A percentile compares a stretch with the other conserved stretches of the same genome.
These are phyloP conservation scores for Halcyon leucocephala DNA, from an alignment of 2,797 vertebrate species.

Conservation along the genomic window DNA sequence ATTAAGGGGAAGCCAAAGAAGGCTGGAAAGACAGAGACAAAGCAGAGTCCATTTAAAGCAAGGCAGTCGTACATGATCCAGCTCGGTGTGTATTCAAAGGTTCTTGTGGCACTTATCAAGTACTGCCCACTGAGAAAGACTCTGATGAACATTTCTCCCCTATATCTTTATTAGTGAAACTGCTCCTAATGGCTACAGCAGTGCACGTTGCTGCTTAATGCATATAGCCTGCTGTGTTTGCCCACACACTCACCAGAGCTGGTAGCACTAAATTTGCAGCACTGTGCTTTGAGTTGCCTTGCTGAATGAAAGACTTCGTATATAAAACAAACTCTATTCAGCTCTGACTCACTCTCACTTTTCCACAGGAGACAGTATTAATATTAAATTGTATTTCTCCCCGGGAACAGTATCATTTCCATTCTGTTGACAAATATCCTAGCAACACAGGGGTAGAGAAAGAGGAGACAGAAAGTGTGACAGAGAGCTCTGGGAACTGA, in stretches of 20 bases:
- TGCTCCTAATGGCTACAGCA: neutral
- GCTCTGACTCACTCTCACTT: constrained; percentile 37
- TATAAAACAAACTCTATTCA: constrained; percentile 36
- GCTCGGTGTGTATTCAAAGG: neutral
- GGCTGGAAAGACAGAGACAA: neutral
- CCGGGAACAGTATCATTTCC: neutral
- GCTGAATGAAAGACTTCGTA: constrained; percentile 9
- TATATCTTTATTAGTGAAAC: neutral
- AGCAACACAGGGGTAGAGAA: constrained; percentile 22
- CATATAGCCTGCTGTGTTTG: constrained; percentile 10
- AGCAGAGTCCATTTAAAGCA: neutral
- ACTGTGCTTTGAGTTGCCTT: neutral
- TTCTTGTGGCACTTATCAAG: neutral
- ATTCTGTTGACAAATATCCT: constrained; percentile 71
- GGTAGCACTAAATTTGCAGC: constrained; percentile 32
- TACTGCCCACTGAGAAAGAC: neutral
- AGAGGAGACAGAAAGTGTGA: neutral
- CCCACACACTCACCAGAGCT: neutral
- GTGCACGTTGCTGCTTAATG: neutral
- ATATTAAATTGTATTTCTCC: constrained; percentile 39
- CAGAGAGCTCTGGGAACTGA: neutral
- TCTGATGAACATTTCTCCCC: neutral
- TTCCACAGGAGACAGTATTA: constrained; percentile 30
- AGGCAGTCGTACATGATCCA: neutral
- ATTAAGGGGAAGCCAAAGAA: neutral